Base-by-base conservation (phyloP, 2,113 vertebrate genomes). In the Sigmodon hispidus region DNA sequence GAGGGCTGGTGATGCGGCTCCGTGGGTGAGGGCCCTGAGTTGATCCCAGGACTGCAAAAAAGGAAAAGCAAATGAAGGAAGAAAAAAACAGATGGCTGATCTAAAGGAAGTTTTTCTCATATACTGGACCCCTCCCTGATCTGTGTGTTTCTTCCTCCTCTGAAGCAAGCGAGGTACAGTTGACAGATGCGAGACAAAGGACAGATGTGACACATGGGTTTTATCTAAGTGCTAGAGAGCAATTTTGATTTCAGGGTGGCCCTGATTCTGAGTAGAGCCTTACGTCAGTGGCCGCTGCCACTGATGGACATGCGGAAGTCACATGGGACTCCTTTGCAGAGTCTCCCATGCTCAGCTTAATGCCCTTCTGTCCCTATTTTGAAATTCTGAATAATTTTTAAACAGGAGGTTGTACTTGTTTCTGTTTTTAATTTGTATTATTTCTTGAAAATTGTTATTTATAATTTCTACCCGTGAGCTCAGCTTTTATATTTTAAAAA, bases 101-200 rank as follows among this genome's bases (percentile, higher is more conserved):
- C 24, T 9, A 13, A 3, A 11, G 61, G 12, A 61, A 45, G 15
- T 5, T 11, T 31, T 43, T 45, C n/a, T 29, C 8, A 0, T 43
- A 63, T 31, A 10, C 40, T 63, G 45, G n/a, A 16, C 55, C 26
- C 59, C 43, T 83, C 57, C n/a, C 45, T 17, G 45, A 45, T 43
- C 26, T 15, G 19, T 24, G 29, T 84, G 40, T 43, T 63, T 45
- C 43, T 43, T 63, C n/a, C 40, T 63, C n/a, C 43, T 63, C n/a
- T 43, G 3, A 9, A 3, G n/a, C 4, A 0, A 17, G 1, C 0
- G 13, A 63, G 57, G 57, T 31, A 24, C 40, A 63, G n/a, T 17
- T 83, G 43, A 63, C 24, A 63, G 80, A 83, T 6, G 4, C 29
- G 55, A 43, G 26, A 61, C n/a, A 63, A 61, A 43, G 57, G 57